Evolutionary conservation across 2,888 invertebrate species (phyloP), one percentile per base, ranked within the genome.

Genomic region (Agrilus mali): DNA sequence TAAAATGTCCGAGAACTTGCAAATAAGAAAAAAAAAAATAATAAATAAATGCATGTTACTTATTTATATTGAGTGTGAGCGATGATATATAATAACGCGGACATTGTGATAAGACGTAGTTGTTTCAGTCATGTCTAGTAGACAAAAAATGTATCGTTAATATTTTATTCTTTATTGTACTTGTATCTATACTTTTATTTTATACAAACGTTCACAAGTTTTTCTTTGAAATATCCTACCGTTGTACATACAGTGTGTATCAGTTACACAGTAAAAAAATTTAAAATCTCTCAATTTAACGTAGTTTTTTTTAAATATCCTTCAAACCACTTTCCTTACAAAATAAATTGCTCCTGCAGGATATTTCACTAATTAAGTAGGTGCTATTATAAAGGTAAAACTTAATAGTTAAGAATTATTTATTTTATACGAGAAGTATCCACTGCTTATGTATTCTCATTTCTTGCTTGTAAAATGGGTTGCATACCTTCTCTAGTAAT

Each of bases 1-100:
- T 60, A 62, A 63, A 60, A 52, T 47, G 49, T 51, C 50, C 48
- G 34, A 15, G 38, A 17, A 36, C 32, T 34, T 22, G 35, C 36
- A 45, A 38, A 41, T 41, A 50, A 45, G 45, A 49, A 57, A 56
- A 57, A 53, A 56, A 59, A 63, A 58, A 63, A 61, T 64, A 61
- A 61, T 62, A 63, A 63, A 60, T 60, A 60, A 55, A 58, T 66
- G 63, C 63, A 65, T 65, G 65, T 65, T 66, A 65, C 63, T 66
- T 64, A 65, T 65, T 65, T 65, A 64, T 66, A 64, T 62, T 64
- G 64, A 65, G 63, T 65, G 64, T 64, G 64, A 59, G 59, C 57
- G 60, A 55, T 55, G 54, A 55, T 44, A 27, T 44, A 27, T 27
- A 27, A 27, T 27, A 60, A 62, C 64, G 61, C 63, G 62, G 64